These are phyloP conservation scores for Zonotrichia leucophrys DNA, from an alignment of 2,113 vertebrate species.

Conservation along the genomic window DNA sequence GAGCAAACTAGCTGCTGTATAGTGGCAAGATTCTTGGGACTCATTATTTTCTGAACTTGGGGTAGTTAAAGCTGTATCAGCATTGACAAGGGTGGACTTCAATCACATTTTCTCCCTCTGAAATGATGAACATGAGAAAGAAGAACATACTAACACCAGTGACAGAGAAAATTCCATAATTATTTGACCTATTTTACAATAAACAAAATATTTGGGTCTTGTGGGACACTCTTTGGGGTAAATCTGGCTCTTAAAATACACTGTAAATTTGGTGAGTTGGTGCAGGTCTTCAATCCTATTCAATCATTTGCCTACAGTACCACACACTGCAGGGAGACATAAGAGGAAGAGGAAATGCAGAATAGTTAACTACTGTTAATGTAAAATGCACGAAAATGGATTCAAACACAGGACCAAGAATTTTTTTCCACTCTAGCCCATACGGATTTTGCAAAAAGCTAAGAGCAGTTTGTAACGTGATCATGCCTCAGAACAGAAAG, in stretches of 20 bases:
- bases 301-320: not conserved
- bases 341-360: not conserved
- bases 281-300: not conserved
- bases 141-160: not conserved
- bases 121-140: not conserved
- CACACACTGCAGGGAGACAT: rapidly evolving
- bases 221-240: not conserved
- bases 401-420: not conserved
- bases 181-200: not conserved
- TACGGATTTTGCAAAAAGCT: not conserved
- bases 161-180: not conserved
- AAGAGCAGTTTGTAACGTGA: rapidly evolving
- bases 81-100: not conserved
- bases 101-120: not conserved
- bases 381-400: not conserved
- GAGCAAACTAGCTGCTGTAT: not conserved
- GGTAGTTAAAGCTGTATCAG: not conserved
- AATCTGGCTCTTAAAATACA: not conserved
- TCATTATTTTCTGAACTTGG: not conserved
- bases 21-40: not conserved
- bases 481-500: not conserved
- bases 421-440: not conserved
- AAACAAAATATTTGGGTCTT: not conserved
- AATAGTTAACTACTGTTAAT: not conserved
- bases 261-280: not conserved